These are phyloP conservation scores for Pimephales promelas DNA, from an alignment of 2,113 vertebrate species.

Conservation along the genomic window DNA sequence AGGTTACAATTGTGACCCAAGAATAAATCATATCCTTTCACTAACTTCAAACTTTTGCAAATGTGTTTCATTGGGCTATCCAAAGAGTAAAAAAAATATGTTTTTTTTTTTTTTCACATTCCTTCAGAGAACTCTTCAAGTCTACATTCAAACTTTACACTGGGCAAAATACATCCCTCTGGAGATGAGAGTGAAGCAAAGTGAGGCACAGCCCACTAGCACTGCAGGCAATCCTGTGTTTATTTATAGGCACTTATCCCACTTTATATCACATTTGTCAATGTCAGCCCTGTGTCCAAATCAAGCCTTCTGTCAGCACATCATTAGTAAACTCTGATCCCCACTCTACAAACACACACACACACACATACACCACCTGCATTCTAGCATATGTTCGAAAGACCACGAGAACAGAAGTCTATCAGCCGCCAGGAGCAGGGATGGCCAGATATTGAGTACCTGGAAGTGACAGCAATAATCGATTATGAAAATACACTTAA, in stretches of 20 bases:
- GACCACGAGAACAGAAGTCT: slow-evolving; percentile 30
- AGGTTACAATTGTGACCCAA: background rate
- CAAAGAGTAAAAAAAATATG: background rate
- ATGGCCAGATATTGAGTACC: background rate
- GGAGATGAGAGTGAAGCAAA: background rate
- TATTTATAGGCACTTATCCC: slow-evolving; percentile 73
- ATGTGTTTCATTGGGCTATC: background rate
- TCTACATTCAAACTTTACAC: background rate
- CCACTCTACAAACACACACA: slow-evolving; percentile 42
- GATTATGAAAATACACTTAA: background rate
- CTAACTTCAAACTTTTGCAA: background rate
- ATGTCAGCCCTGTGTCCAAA: slow-evolving; percentile 67
- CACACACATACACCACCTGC: slow-evolving; percentile 43
- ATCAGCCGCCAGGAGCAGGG: slow-evolving; percentile 29
- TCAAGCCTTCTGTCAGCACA: slow-evolving; percentile 73
- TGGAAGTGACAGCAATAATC: background rate
- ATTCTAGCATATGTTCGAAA: slow-evolving; percentile 33
- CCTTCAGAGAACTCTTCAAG: slow-evolving; percentile 36
- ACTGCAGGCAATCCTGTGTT: slow-evolving; percentile 58
- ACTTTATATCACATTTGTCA: slow-evolving; percentile 75
- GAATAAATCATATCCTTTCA: background rate
- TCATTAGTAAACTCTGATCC: slow-evolving; percentile 69
- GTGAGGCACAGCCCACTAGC: slow-evolving; percentile 46
- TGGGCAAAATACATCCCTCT: background rate
- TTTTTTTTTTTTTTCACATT: slow-evolving; percentile 14